Percentiles rank a stretch among this genome's conserved stretches.
Conservation (phyloP, 92 coral and sea anemone genomes). For the Ricordea florida region DNA sequence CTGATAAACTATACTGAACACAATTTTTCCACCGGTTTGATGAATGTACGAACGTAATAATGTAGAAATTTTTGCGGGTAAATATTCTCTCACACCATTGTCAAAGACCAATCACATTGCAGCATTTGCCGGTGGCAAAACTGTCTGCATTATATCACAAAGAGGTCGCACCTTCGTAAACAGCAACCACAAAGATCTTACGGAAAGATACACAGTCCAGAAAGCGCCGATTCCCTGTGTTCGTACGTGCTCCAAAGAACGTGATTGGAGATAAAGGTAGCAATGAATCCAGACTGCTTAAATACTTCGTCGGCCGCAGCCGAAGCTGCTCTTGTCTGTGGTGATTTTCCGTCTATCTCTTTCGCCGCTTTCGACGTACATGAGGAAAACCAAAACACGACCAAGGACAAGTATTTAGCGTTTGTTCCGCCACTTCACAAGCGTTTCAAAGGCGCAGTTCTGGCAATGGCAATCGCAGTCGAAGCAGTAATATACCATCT, state of each 20-base stretch:
- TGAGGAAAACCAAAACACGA: background rate
- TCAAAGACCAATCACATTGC: background rate
- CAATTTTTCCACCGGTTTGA: too few species aligned
- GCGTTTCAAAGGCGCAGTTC: background rate
- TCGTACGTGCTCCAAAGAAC: background rate
- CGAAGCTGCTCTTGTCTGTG: slow-evolving; percentile 10
- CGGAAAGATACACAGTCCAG: background rate
- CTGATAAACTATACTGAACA: too few species aligned
- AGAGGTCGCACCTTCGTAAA: too few species aligned
- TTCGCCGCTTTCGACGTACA: background rate
- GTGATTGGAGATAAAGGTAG: background rate
- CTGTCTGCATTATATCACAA: too few species aligned
- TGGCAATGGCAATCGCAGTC: slow-evolving; percentile 8
- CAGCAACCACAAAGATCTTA: background rate
- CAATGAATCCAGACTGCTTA: background rate
- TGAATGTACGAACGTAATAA: too few species aligned
- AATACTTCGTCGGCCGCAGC: background rate
- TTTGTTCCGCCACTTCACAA: slow-evolving; percentile 4
- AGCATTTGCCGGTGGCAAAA: slow-evolving; percentile 23
- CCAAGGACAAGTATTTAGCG: background rate
- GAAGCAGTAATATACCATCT: slow-evolving; percentile 19
- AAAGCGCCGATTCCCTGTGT: background rate
- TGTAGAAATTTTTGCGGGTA: background rate
- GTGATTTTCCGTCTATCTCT: background rate
- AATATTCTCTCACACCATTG: background rate